Evolutionary conservation across 2,113 vertebrate species (phyloP).

Genomic region (Callionymus lyra): DNA sequence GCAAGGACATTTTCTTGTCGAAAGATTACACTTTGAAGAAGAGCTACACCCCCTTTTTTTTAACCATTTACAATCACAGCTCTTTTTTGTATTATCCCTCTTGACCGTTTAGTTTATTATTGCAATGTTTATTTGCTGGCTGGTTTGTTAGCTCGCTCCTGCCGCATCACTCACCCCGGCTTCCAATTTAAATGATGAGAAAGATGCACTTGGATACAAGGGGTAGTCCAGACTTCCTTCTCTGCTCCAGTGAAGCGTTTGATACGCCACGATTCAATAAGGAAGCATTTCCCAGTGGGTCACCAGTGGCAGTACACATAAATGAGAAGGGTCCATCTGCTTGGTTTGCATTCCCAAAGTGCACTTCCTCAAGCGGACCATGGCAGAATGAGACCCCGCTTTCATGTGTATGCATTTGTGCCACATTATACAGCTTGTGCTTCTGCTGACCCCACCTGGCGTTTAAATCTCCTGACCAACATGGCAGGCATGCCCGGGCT

Average conservation of each 20-base stretch:
- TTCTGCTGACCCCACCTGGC: slow-evolving; percentile 75
- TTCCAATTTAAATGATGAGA: slow-evolving; percentile 35
- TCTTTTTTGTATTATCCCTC: too few relatives aligned
- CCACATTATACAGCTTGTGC: slow-evolving; percentile 74
- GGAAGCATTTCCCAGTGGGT: slow-evolving; percentile 63
- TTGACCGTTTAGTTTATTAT: too few relatives aligned
- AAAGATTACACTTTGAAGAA: slow-evolving; percentile 33
- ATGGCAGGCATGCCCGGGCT: slow-evolving; percentile 69
- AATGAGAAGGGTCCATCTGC: slow-evolving; percentile 69
- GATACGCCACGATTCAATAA: slow-evolving; percentile 64
- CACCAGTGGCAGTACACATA: slow-evolving; percentile 60
- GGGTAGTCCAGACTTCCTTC: slow-evolving; percentile 43
- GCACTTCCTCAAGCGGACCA: slow-evolving; percentile 60
- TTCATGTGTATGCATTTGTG: slow-evolving; percentile 76
- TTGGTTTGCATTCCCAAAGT: slow-evolving; percentile 60
- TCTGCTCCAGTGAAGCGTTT: slow-evolving; percentile 66
- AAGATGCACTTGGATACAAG: slow-evolving; percentile 40
- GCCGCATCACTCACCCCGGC: slow-evolving; percentile 9
- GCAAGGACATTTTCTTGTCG: slow-evolving; percentile 59
- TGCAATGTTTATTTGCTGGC: not conserved
- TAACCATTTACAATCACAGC: slow-evolving; percentile 9
- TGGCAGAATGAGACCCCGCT: slow-evolving; percentile 38
- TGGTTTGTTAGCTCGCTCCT: slow-evolving; percentile 16
- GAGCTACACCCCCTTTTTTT: slow-evolving; percentile 18
- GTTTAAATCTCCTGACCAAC: slow-evolving; percentile 77